Conservation (phyloP, 2,888 invertebrate genomes). For the Drosophila phalerata region DNA sequence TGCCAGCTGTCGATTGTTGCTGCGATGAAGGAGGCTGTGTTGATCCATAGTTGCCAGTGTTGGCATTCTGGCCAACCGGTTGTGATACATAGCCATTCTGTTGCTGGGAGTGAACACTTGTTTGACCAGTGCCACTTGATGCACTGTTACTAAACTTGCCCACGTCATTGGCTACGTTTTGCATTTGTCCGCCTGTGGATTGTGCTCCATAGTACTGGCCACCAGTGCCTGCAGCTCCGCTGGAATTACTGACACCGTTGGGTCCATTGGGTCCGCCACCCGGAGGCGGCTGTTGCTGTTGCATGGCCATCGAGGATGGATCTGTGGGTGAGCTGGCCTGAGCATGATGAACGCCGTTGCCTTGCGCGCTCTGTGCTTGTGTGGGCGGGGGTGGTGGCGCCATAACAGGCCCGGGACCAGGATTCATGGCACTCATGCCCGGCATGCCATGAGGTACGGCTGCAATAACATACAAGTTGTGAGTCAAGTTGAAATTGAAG, state of each 20-base stretch:
- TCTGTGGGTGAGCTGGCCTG: conserved; percentile 83
- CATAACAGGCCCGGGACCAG: conserved; percentile 83
- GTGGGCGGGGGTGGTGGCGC: conserved; percentile 83
- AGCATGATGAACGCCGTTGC: conserved; percentile 81
- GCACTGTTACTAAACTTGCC: conserved; percentile 78
- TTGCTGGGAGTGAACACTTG: conserved; percentile 46
- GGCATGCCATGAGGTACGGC: conserved; percentile 85
- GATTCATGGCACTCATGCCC: conserved; percentile 83
- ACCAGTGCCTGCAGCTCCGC: conserved; percentile 57
- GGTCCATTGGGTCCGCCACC: conserved; percentile 65
- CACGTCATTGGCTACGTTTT: conserved; percentile 80
- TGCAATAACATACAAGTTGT: conserved; percentile 50
- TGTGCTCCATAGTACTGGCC: conserved; percentile 76
- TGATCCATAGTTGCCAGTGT: conserved; percentile 64
- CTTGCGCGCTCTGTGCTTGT: conserved; percentile 82
- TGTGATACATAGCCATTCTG: conserved; percentile 85
- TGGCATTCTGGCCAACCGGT: conserved; percentile 60
- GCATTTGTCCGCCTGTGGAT: conserved; percentile 79
- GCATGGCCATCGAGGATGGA: conserved; percentile 74
- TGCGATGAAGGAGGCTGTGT: conserved; percentile 52
- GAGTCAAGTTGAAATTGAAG: background rate
- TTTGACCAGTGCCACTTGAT: conserved; percentile 48
- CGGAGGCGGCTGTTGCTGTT: conserved; percentile 71
- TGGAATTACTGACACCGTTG: conserved; percentile 62
- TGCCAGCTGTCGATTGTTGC: conserved; percentile 56